A percentile compares a stretch with the other conserved stretches of the same genome.
These are phyloP conservation scores for Rhagonycha lutea DNA, from an alignment of 2,888 invertebrate species.

Conservation along the genomic window DNA sequence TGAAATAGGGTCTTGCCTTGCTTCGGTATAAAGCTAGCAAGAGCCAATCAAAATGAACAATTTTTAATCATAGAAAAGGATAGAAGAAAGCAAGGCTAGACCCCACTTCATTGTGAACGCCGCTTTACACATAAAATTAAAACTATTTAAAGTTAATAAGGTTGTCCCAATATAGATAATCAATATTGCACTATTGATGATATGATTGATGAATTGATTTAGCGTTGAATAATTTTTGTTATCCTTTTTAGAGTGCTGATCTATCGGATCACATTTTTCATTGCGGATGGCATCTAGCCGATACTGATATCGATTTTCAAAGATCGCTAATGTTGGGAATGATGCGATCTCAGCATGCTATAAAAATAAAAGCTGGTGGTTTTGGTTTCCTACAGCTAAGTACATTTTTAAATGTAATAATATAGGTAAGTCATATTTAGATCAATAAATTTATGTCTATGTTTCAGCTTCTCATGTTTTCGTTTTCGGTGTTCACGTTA, in stretches of 20 bases:
- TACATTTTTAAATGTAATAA: not conserved
- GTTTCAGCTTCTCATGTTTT: conserved; percentile 5
- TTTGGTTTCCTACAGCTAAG: not conserved
- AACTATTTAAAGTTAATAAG: too few relatives aligned
- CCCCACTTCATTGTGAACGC: too few relatives aligned
- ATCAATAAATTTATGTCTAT: not conserved
- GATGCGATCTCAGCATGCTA: not conserved
- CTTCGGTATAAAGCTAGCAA: too few relatives aligned
- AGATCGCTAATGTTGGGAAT: not conserved
- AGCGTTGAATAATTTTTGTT: too few relatives aligned
- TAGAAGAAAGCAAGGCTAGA: too few relatives aligned
- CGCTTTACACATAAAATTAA: too few relatives aligned
- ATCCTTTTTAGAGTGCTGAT: not conserved
- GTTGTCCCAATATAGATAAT: too few relatives aligned
- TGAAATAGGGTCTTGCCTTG: too few relatives aligned
- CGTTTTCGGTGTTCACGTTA: conserved; percentile 1
- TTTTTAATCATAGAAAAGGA: too few relatives aligned
- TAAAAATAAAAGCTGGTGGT: not conserved
- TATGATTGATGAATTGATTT: too few relatives aligned
- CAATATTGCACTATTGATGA: too few relatives aligned
- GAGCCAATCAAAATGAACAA: too few relatives aligned
- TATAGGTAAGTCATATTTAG: not conserved
- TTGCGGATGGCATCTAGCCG: not conserved
- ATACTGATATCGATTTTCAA: not conserved
- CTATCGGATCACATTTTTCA: not conserved